Evolutionary conservation across 2,888 invertebrate species (phyloP).

Genomic region (Melinopterus prodromus): DNA sequence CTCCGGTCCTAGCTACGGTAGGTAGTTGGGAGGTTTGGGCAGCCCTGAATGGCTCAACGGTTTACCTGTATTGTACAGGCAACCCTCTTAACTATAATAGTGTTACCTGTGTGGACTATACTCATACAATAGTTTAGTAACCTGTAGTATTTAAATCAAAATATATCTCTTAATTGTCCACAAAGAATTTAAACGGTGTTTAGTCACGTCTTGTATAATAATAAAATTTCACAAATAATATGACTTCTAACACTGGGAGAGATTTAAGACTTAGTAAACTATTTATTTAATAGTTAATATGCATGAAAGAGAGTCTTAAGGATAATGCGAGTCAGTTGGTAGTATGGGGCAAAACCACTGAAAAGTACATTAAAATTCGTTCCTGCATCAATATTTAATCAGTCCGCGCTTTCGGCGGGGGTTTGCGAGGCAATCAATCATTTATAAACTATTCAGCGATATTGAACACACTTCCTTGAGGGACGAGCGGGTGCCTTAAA

Average conservation of each 20-base stretch:
- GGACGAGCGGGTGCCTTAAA: conserved; percentile 40
- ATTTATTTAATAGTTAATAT: too few species aligned
- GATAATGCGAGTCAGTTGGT: background rate
- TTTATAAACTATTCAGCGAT: conserved; percentile 52
- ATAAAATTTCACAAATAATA: too few species aligned
- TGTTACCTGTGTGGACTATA: background rate
- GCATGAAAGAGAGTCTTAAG: background rate
- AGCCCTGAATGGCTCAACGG: background rate
- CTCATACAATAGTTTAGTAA: background rate
- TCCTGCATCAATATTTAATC: conserved; percentile 48
- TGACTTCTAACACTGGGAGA: too few species aligned
- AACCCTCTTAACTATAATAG: background rate
- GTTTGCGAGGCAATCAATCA: conserved; percentile 57
- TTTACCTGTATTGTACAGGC: background rate
- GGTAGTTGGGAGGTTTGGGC: background rate
- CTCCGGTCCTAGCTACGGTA: background rate
- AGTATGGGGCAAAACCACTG: background rate
- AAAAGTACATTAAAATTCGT: conserved; percentile 42
- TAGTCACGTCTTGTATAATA: too few species aligned
- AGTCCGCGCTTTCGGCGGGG: conserved; percentile 47
- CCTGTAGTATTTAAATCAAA: too few species aligned
- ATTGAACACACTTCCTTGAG: conserved; percentile 39
- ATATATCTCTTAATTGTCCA: too few species aligned
- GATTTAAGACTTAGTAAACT: too few species aligned
- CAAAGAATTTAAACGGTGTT: too few species aligned